Conservation (phyloP, 2,888 invertebrate species). For the Neocrepidodera transversa region DNA sequence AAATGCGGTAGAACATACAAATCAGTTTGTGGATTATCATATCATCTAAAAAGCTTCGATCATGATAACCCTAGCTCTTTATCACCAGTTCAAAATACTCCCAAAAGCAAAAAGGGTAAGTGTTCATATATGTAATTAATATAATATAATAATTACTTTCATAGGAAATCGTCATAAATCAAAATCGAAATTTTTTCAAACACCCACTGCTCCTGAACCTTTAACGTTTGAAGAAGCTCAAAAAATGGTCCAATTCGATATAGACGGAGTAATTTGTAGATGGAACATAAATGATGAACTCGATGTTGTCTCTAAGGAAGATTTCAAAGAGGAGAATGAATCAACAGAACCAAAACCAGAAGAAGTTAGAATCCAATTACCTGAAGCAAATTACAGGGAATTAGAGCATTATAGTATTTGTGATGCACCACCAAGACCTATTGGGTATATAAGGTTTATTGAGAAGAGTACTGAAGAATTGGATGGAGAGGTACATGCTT, state of each 20-base stretch:
- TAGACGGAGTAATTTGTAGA: constrained; percentile 69
- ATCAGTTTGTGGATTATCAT: constrained; percentile 84
- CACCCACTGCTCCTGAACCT: constrained; percentile 70
- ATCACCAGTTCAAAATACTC: constrained; percentile 65
- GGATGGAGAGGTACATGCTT: constrained; percentile 83
- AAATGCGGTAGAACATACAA: constrained; percentile 88
- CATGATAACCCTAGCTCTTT: constrained; percentile 78
- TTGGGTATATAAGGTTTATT: constrained; percentile 92
- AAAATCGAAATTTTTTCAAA: constrained; percentile 51
- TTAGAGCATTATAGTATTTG: constrained; percentile 80
- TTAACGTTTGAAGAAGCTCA: constrained; percentile 85
- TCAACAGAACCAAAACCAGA: constrained; percentile 60
- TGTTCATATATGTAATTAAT: background rate
- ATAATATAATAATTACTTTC: background rate
- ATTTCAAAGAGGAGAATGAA: constrained; percentile 65
- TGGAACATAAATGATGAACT: constrained; percentile 69
- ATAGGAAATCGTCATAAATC: constrained; percentile 43
- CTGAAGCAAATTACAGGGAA: constrained; percentile 74
- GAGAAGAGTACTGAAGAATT: constrained; percentile 94
- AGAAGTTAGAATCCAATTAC: constrained; percentile 57
- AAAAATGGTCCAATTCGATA: constrained; percentile 84
- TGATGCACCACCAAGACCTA: constrained; percentile 84
- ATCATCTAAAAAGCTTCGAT: constrained; percentile 85
- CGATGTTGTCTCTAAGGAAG: constrained; percentile 74
- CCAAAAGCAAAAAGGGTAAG: constrained; percentile 69